Conservation (phyloP, 2,113 vertebrate species). For the Agelaius tricolor region DNA sequence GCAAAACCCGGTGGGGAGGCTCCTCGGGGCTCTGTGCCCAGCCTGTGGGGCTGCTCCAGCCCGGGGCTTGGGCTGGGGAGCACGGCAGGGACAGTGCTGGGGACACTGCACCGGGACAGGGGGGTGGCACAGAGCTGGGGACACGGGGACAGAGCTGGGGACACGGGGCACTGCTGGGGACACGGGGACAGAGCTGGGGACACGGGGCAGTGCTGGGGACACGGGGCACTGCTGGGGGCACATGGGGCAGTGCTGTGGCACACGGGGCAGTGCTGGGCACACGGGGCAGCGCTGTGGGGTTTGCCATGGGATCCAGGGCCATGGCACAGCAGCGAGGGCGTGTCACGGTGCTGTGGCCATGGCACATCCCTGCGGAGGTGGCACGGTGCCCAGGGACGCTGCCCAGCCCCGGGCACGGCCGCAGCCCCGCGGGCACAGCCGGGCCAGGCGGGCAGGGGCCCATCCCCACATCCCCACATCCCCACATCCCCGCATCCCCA, state of each 20-base stretch:
- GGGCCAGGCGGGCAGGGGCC: neutral
- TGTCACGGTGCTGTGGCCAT: too few relatives aligned
- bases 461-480: rapidly evolving
- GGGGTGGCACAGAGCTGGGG: neutral
- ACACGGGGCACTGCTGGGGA: neutral
- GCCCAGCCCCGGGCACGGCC: too few relatives aligned
- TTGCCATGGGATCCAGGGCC: neutral
- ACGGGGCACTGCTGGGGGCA: neutral
- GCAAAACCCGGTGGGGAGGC: neutral
- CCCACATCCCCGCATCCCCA: rapidly evolving
- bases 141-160: neutral
- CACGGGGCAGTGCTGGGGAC: neutral
- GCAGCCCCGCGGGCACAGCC: rapidly evolving
- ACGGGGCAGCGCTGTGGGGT: neutral
- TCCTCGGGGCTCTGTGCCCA: neutral
- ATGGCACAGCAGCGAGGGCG: too few relatives aligned
- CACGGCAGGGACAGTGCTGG: neutral
- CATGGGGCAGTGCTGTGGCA: too few relatives aligned
- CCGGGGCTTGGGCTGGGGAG: neutral
- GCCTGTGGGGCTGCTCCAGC: neutral
- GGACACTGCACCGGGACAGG: too few relatives aligned
- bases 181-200: neutral
- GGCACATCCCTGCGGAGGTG: too few relatives aligned
- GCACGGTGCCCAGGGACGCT: neutral
- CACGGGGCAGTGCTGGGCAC: neutral